Conservation (phyloP, 2,113 vertebrate species). For the Pagrus major region DNA sequence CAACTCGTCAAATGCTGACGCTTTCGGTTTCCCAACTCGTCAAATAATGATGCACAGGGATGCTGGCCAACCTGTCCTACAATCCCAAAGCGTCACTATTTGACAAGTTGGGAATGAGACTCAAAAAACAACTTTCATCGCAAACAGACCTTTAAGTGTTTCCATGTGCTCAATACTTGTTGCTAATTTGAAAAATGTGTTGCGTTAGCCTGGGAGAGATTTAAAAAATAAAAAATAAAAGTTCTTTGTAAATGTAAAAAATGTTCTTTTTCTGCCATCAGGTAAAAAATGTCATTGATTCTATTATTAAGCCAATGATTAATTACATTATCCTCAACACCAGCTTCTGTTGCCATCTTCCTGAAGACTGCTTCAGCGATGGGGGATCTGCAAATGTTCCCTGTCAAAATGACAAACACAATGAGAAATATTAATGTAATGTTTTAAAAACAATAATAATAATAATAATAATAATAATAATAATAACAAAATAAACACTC, state of each 20-base stretch:
- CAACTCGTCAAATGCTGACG: no score
- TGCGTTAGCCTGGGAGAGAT: not conserved
- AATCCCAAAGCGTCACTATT: no score
- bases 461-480: no score
- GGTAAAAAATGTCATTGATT: not conserved
- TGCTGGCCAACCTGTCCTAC: no score
- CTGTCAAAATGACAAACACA: conserved; percentile 78
- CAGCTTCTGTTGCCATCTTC: conserved; percentile 91
- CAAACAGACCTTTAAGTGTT: no score
- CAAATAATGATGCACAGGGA: no score
- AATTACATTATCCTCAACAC: conserved; percentile 87
- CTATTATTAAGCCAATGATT: not conserved
- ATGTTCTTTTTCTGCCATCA: not conserved
- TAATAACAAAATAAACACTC: not conserved
- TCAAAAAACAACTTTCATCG: no score
- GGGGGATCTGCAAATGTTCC: conserved; percentile 97
- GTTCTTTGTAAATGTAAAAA: not conserved
- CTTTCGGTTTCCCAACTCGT: no score
- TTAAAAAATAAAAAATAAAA: no score
- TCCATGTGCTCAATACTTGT: not conserved
- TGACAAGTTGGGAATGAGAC: no score
- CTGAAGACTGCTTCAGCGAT: conserved; percentile 97
- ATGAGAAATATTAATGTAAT: not conserved
- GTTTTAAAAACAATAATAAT: not conserved
- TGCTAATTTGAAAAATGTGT: not conserved